phyloP scores from a whole-genome alignment of 2,888 invertebrate species.

The Apomyelois bistriatella region DNA sequence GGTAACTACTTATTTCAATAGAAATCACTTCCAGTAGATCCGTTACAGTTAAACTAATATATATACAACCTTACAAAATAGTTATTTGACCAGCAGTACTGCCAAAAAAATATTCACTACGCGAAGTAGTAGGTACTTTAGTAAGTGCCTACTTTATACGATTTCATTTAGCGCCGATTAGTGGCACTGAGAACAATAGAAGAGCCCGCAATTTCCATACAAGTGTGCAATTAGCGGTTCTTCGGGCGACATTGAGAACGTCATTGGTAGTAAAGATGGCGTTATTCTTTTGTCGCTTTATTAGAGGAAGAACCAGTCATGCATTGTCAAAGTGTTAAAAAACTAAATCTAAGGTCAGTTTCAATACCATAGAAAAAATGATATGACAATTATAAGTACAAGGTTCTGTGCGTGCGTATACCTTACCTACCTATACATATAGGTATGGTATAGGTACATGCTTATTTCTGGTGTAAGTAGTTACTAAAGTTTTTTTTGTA shows the following conservation, averaged over 20 bases:
- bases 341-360: background rate
- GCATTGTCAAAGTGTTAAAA: background rate
- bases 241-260: slow-evolving; percentile 15
- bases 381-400: too few species aligned
- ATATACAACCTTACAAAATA: background rate
- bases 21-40: too few species aligned
- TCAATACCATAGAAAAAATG: background rate
- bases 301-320: slow-evolving; percentile 4
- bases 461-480: too few species aligned
- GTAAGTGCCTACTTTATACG: background rate
- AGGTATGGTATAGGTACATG: too few species aligned
- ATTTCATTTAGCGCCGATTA: slow-evolving; percentile 40
- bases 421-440: too few species aligned
- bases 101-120: too few species aligned
- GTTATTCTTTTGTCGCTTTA: background rate
- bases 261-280: background rate
- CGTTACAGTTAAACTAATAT: background rate
- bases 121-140: slow-evolving; percentile 12
- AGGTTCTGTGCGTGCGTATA: too few species aligned
- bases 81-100: background rate
- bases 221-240: slow-evolving; percentile 12
- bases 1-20: too few species aligned
- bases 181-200: slow-evolving; percentile 57
- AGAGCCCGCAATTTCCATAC: slow-evolving; percentile 27
- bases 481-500: too few species aligned